Conservation (phyloP, 1,140 invertebrate species). For the Episyrphus balteatus region DNA sequence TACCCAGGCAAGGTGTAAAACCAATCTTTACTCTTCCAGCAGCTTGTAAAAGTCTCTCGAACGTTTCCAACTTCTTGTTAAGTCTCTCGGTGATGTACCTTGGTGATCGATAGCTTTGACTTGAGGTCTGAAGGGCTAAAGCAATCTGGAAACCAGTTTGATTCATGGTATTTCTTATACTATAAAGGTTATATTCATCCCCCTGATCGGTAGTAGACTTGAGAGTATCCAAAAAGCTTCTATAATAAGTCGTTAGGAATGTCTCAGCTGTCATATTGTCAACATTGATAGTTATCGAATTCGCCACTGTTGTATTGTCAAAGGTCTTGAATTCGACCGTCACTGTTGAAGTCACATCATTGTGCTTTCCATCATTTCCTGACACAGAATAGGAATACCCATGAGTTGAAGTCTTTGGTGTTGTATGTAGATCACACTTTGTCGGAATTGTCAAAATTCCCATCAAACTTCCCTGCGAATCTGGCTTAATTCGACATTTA, state of each 20-base stretch:
- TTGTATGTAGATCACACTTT: constrained; percentile 67
- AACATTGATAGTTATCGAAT: constrained; percentile 67
- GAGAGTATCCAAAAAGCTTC: constrained; percentile 57
- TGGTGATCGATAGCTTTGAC: constrained; percentile 46
- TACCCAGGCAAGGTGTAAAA: constrained; percentile 54
- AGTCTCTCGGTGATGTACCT: constrained; percentile 52
- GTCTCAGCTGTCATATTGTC: constrained; percentile 56
- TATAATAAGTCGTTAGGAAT: constrained; percentile 66
- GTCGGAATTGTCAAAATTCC: constrained; percentile 54
- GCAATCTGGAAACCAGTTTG: constrained; percentile 56
- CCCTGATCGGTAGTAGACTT: constrained; percentile 50
- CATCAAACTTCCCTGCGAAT: constrained; percentile 38
- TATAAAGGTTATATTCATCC: constrained; percentile 58
- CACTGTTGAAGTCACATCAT: constrained; percentile 72
- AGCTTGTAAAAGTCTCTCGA: constrained; percentile 50
- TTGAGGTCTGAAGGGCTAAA: constrained; percentile 46
- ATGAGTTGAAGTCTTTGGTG: constrained; percentile 51
- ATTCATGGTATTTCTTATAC: constrained; percentile 44
- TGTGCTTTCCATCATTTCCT: constrained; percentile 81
- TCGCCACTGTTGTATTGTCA: constrained; percentile 68
- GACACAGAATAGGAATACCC: constrained; percentile 65
- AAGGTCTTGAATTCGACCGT: constrained; percentile 71
- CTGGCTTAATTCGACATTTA: constrained; percentile 63
- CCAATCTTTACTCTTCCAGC: constrained; percentile 43
- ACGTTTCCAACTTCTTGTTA: constrained; percentile 47